These are phyloP conservation scores for Halisarca cf. caerulea DNA, from an alignment of 37 sponge, comb jelly and placozoan species.

Conservation along the genomic window DNA sequence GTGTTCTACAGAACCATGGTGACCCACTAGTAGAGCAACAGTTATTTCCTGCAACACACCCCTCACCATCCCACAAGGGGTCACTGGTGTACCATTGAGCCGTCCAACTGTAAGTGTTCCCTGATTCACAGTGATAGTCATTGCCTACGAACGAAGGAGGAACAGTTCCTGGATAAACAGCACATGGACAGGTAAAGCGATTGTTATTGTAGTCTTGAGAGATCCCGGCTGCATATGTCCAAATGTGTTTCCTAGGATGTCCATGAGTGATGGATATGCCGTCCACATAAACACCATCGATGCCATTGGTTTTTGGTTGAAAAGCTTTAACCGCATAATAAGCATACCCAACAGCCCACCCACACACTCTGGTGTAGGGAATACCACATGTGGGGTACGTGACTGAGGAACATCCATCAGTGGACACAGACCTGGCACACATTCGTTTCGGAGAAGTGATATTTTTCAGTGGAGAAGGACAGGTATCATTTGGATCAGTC, in stretches of 20 bases:
- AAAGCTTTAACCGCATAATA: not conserved
- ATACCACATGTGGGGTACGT: not conserved
- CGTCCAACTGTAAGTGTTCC: not conserved
- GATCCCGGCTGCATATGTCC: not conserved
- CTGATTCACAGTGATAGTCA: not conserved
- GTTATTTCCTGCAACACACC: not conserved
- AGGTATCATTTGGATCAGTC: not conserved
- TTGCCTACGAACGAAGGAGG: not conserved
- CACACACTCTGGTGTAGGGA: constrained; percentile 6
- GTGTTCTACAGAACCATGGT: not conserved
- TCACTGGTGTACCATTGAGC: not conserved
- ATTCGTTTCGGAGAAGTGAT: not conserved
- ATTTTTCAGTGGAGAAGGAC: not conserved
- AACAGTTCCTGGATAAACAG: not conserved
- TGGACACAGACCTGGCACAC: constrained; percentile 5
- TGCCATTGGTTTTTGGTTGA: not conserved
- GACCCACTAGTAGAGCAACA: not conserved
- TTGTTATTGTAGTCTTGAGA: not conserved
- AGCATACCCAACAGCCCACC: not conserved
- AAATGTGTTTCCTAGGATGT: too few species aligned
- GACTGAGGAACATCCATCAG: constrained; percentile 19
- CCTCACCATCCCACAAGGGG: not conserved
- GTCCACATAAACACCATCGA: too few species aligned
- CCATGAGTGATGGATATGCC: too few species aligned
- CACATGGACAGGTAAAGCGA: not conserved